Evolutionary conservation across 2,797 vertebrate genomes (phyloP).

Genomic region (Hyperoplus lanceolatus): DNA sequence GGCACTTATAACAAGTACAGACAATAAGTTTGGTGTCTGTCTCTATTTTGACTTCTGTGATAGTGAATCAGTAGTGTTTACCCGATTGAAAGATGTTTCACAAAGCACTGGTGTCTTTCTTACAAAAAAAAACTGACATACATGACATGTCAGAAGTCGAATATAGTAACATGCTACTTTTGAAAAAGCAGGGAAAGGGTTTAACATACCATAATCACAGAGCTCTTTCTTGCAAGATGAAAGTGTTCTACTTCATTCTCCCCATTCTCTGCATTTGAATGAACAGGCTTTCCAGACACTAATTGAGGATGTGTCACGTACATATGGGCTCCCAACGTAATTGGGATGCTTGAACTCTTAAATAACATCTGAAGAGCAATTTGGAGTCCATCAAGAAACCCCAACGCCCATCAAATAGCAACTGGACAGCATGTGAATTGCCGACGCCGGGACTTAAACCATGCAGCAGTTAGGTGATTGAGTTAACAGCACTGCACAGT

Average conservation of each 20-base stretch:
- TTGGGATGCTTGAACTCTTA: conserved; percentile 66
- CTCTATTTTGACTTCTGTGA: conserved; percentile 38
- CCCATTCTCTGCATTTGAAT: conserved; percentile 34
- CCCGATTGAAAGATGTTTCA: too few species aligned
- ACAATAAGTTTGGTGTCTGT: conserved; percentile 50
- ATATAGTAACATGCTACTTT: conserved; percentile 9
- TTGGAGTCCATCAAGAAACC: conserved; percentile 63
- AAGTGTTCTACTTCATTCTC: conserved; percentile 23
- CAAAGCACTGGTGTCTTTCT: not conserved
- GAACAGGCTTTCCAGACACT: conserved; percentile 48
- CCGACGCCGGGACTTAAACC: conserved; percentile 50
- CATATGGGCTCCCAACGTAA: conserved; percentile 55
- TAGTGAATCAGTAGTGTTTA: too few species aligned
- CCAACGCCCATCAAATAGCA: conserved; percentile 63
- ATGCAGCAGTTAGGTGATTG: conserved; percentile 62
- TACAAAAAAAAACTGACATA: not conserved
- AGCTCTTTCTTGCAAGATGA: not conserved
- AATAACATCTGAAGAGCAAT: conserved; percentile 75
- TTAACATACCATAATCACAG: conserved; percentile 25
- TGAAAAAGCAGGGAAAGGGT: conserved; percentile 19
- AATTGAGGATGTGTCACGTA: conserved; percentile 68
- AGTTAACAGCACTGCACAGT: conserved; percentile 70
- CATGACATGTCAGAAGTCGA: not conserved
- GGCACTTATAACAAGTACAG: conserved; percentile 16
- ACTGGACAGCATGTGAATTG: conserved; percentile 61